phyloP scores from a whole-genome alignment of 2,113 vertebrate species.

The Cryptomyrus ogoouensis region DNA sequence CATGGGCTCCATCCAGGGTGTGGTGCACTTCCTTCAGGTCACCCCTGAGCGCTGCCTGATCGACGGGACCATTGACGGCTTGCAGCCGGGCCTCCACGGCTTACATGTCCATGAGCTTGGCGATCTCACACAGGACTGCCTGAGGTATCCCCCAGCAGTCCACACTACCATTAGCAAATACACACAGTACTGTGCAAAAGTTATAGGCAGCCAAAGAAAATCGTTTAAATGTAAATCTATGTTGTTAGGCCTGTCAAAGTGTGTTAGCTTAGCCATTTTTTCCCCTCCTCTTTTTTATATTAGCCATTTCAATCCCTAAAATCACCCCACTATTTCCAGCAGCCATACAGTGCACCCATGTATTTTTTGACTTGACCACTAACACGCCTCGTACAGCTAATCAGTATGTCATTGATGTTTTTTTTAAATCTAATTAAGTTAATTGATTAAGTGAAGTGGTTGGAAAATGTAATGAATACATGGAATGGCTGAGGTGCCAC shows the following conservation, averaged over 20 bases:
- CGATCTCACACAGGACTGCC: constrained; percentile 68
- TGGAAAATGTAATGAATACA: too few species aligned
- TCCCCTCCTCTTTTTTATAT: not conserved
- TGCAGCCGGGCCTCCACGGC: constrained; percentile 72
- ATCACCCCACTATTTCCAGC: not conserved
- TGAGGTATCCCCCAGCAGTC: constrained; percentile 54
- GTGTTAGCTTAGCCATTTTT: not conserved
- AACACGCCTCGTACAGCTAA: too few species aligned
- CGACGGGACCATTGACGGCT: constrained; percentile 76
- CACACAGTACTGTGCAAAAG: not conserved
- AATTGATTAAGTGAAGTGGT: too few species aligned
- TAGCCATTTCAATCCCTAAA: not conserved
- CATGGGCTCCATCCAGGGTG: constrained; percentile 56
- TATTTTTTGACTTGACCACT: too few species aligned
- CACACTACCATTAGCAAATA: not conserved
- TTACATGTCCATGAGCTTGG: constrained; percentile 78
- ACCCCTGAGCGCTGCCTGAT: constrained; percentile 66
- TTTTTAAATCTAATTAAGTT: too few species aligned
- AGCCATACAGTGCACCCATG: not conserved
- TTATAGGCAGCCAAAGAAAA: not conserved
- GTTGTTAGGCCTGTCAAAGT: not conserved
- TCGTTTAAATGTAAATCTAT: not conserved
- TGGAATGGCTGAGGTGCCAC: too few species aligned
- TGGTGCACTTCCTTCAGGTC: constrained; percentile 80
- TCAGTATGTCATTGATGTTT: too few species aligned